Evolutionary conservation across 2,797 vertebrate species (phyloP).

Genomic region (Enteromius trimaculatus): DNA sequence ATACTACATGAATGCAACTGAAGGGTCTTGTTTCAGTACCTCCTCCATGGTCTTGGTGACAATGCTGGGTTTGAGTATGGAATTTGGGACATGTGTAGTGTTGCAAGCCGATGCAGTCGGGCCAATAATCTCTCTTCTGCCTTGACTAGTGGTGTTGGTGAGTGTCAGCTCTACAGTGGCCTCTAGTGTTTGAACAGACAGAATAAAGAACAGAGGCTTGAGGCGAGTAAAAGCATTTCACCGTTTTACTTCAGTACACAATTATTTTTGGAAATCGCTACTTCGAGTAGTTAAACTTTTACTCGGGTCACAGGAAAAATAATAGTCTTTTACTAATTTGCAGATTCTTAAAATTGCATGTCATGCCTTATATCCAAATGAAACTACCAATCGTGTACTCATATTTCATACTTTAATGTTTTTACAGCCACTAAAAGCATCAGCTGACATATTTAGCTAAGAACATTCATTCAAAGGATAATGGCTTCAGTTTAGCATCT

Average conservation of each 20-base stretch:
- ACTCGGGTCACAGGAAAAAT: not conserved
- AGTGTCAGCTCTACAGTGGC: slow-evolving; percentile 86
- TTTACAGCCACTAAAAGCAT: not conserved
- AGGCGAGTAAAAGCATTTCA: not conserved
- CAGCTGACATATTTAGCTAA: not conserved
- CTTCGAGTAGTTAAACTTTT: not conserved
- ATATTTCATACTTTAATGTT: not conserved
- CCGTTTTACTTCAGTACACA: not conserved
- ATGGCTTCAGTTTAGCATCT: not conserved
- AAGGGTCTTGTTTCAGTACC: slow-evolving; percentile 68
- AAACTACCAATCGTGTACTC: not conserved
- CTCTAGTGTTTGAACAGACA: slow-evolving; percentile 75
- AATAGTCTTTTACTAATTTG: not conserved
- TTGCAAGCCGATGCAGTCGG: slow-evolving; percentile 64
- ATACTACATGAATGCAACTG: not conserved
- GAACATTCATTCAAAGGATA: not conserved
- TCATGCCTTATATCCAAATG: not conserved
- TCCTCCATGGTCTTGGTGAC: slow-evolving; percentile 83
- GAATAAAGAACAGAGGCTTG: not conserved
- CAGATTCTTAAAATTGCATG: not conserved
- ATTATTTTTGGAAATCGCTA: not conserved
- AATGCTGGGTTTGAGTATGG: slow-evolving; percentile 68
- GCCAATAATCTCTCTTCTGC: slow-evolving; percentile 73
- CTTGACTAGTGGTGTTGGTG: slow-evolving; percentile 79
- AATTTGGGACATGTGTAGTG: slow-evolving; percentile 60